Conservation (phyloP, 2,888 invertebrate species). For the Plebejus melissa region DNA sequence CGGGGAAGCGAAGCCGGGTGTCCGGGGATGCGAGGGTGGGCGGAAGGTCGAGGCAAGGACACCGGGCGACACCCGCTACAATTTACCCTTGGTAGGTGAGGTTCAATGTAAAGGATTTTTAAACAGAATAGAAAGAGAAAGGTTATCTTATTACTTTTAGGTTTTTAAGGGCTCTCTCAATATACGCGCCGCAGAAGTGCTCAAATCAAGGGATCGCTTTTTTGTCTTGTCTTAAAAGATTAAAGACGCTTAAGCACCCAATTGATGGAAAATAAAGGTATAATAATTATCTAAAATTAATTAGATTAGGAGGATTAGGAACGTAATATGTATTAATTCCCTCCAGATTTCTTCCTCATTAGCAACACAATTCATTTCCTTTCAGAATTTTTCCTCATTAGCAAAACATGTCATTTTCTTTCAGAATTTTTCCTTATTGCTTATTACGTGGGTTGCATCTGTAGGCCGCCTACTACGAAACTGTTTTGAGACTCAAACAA, state of each 20-base stretch:
- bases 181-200: neutral
- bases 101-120: neutral
- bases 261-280: neutral
- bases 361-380: too few relatives aligned
- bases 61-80: constrained; percentile 47
- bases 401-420: too few relatives aligned
- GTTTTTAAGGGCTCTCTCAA: neutral
- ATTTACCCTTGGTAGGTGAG: neutral
- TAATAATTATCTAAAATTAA: too few relatives aligned
- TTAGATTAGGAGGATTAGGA: too few relatives aligned
- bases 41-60: constrained; percentile 62
- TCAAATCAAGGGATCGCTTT: neutral
- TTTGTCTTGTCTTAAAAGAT: neutral
- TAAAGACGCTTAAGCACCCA: neutral
- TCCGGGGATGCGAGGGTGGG: constrained; percentile 39
- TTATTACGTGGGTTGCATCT: too few relatives aligned
- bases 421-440: too few relatives aligned
- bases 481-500: too few relatives aligned
- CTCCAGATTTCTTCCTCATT: too few relatives aligned
- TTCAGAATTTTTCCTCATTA: too few relatives aligned
- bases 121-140: neutral
- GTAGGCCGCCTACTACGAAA: too few relatives aligned
- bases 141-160: neutral
- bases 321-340: too few relatives aligned
- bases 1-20: constrained; percentile 33